phyloP scores from a whole-genome alignment of 2,113 vertebrate genomes.

The Oreochromis spilurus region DNA sequence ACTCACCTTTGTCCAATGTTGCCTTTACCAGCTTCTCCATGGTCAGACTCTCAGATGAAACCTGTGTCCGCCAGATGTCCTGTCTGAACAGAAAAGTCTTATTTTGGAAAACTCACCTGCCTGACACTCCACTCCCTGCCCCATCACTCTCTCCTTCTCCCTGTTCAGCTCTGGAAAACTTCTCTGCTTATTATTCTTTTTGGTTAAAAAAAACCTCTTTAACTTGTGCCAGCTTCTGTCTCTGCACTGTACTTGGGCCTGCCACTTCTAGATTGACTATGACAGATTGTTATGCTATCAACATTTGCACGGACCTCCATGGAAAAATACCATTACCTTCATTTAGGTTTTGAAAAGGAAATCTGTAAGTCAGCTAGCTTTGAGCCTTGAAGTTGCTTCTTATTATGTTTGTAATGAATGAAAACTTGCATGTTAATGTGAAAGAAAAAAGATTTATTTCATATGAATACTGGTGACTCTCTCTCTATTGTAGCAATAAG shows the following conservation, averaged over 20 bases:
- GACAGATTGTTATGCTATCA: neutral
- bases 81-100: neutral
- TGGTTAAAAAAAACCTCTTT: neutral
- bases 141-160: neutral
- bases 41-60: neutral
- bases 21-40: neutral
- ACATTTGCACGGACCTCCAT: neutral
- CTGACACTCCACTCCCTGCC: neutral
- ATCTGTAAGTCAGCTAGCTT: neutral
- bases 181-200: neutral
- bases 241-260: neutral
- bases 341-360: neutral
- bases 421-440: neutral
- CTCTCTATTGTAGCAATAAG: neutral
- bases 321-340: neutral
- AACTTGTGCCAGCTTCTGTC: neutral
- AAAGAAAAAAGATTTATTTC: neutral
- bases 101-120: neutral
- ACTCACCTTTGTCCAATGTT: neutral
- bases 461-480: neutral
- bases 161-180: neutral
- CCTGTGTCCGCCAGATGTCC: neutral
- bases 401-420: neutral
- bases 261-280: neutral
- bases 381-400: neutral